Conservation (phyloP, 37 sponge, comb jelly and placozoan genomes). For the Oopsacas minuta region DNA sequence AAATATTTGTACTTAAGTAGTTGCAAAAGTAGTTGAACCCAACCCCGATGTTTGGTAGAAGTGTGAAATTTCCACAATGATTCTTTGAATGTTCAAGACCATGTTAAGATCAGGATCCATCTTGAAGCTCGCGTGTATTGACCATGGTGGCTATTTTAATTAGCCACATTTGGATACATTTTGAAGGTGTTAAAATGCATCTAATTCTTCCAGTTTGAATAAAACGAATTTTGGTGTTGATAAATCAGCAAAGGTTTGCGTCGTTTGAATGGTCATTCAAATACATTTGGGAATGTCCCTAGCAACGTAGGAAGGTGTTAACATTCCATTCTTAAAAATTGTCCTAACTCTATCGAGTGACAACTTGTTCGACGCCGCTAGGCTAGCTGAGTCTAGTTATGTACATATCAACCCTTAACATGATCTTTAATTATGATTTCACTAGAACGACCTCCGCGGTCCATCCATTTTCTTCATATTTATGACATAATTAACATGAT, state of each 20-base stretch:
- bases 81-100: too few relatives aligned
- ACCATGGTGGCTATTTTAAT: too few relatives aligned
- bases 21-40: not conserved
- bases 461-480: too few relatives aligned
- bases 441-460: not conserved
- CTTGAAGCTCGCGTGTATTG: too few relatives aligned
- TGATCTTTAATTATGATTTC: not conserved
- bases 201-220: not conserved
- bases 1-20: not conserved
- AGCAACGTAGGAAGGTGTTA: not conserved
- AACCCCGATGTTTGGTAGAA: not conserved
- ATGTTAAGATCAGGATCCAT: too few relatives aligned
- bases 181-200: too few relatives aligned
- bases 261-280: not conserved
- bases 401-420: not conserved
- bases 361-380: not conserved
- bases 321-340: not conserved
- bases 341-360: not conserved
- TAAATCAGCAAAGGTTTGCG: not conserved
- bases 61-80: not conserved
- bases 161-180: too few relatives aligned
- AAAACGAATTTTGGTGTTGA: not conserved
- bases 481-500: too few relatives aligned
- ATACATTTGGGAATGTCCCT: not conserved
- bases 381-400: not conserved